A percentile compares a stretch with the other conserved stretches of the same genome.
These are phyloP conservation scores for Spilogale gracilis DNA, from an alignment of 2,113 vertebrate genomes.

Conservation along the genomic window DNA sequence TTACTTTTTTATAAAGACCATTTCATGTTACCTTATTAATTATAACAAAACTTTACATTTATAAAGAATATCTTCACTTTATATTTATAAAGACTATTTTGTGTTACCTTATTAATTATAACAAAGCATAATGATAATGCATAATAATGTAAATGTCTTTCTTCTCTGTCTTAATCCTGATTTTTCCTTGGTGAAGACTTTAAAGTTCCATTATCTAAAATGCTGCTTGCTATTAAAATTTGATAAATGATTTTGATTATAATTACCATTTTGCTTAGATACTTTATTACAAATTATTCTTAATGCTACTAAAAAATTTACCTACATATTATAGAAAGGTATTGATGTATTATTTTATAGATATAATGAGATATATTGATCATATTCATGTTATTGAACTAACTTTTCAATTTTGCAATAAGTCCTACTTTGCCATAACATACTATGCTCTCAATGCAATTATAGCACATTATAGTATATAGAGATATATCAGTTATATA, in stretches of 20 bases:
- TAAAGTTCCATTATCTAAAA: neutral
- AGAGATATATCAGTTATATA: neutral
- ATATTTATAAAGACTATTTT: neutral
- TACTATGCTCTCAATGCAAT: neutral
- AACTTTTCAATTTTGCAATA: neutral
- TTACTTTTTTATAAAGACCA: neutral
- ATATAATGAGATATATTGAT: neutral
- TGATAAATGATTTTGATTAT: neutral
- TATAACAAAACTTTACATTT: neutral
- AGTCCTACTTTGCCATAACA: neutral
- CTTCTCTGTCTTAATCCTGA: neutral
- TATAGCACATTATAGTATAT: neutral
- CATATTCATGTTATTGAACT: neutral
- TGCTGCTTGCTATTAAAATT: neutral
- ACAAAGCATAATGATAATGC: neutral
- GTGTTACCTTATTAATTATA: neutral
- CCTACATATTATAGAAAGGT: neutral
- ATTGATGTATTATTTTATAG: neutral
- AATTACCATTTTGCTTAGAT: neutral
- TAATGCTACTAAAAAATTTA: neutral
- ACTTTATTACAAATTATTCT: neutral
- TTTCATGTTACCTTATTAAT: neutral
- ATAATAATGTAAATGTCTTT: neutral
- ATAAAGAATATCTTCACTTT: neutral
- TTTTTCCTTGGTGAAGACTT: neutral